Percentiles rank a stretch among this genome's conserved stretches.
Evolutionary conservation across 2,888 invertebrate genomes (phyloP).

Genomic region (Pseudococcus viburni): DNA sequence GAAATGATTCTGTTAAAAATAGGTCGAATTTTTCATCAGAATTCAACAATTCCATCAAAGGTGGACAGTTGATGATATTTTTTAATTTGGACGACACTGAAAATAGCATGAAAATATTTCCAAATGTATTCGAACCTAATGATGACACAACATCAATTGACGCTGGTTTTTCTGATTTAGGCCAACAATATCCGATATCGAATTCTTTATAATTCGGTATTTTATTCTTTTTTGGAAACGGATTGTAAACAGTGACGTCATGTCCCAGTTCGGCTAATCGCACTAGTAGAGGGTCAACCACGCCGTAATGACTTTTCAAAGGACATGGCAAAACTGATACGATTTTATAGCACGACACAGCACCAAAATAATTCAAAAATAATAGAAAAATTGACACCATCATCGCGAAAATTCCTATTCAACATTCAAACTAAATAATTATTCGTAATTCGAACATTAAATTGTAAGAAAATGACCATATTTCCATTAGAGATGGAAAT

Average conservation of each 20-base stretch:
- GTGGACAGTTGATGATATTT: slow-evolving; percentile 9
- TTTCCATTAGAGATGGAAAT: too few species aligned
- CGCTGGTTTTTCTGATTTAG: not conserved
- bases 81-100: not conserved
- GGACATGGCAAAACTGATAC: slow-evolving; percentile 12
- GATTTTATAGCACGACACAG: not conserved
- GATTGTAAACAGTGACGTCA: not conserved
- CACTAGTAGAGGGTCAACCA: slow-evolving; percentile 25
- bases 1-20: not conserved
- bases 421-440: too few species aligned
- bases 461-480: too few species aligned
- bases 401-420: too few species aligned
- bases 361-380: not conserved
- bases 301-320: slow-evolving; percentile 19
- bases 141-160: not conserved
- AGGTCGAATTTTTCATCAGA: slow-evolving; percentile 67
- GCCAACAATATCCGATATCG: not conserved
- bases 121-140: not conserved
- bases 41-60: slow-evolving; percentile 43
- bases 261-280: slow-evolving; percentile 27
- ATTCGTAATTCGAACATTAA: too few species aligned
- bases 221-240: slow-evolving; percentile 16
- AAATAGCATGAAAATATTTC: not conserved
- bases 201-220: slow-evolving; percentile 35
- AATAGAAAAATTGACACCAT: not conserved